Percentiles rank a stretch among this genome's conserved stretches.
Conservation (phyloP, 2,888 invertebrate genomes). For the Chymomyza caudatula region DNA sequence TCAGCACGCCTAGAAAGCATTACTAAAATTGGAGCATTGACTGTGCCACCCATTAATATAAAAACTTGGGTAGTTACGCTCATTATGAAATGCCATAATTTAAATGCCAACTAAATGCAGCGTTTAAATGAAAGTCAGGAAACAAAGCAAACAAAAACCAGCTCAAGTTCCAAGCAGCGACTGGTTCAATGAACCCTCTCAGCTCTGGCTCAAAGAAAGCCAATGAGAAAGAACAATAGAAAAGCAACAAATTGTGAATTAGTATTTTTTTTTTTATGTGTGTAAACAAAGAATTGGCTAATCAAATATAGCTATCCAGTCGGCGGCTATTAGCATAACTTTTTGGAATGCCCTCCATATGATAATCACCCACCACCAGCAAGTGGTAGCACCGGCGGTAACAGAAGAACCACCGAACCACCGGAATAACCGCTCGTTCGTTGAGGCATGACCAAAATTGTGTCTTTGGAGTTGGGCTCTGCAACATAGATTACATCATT, state of each 20-base stretch:
- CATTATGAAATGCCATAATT: background rate
- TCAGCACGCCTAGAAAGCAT: background rate
- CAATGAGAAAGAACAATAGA: background rate
- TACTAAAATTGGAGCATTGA: background rate
- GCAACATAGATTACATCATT: slow-evolving; percentile 15
- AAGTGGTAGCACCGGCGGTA: background rate
- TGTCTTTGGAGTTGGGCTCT: background rate
- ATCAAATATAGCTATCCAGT: too few relatives aligned
- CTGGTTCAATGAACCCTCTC: background rate
- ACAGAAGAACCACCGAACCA: background rate
- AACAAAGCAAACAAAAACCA: background rate
- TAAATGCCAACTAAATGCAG: background rate
- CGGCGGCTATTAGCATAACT: background rate
- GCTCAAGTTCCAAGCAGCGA: background rate
- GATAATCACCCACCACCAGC: background rate
- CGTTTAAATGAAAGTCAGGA: background rate
- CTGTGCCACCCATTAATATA: background rate
- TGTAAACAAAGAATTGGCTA: background rate
- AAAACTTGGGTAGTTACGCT: background rate
- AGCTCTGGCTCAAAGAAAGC: background rate
- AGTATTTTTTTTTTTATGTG: background rate
- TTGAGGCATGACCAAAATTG: background rate
- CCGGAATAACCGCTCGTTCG: background rate
- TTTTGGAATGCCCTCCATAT: background rate
- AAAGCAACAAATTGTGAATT: background rate